Percentiles rank a stretch among this genome's conserved stretches.
Evolutionary conservation across 2,888 invertebrate genomes (phyloP).

Genomic region (Muschampia plurimacula): DNA sequence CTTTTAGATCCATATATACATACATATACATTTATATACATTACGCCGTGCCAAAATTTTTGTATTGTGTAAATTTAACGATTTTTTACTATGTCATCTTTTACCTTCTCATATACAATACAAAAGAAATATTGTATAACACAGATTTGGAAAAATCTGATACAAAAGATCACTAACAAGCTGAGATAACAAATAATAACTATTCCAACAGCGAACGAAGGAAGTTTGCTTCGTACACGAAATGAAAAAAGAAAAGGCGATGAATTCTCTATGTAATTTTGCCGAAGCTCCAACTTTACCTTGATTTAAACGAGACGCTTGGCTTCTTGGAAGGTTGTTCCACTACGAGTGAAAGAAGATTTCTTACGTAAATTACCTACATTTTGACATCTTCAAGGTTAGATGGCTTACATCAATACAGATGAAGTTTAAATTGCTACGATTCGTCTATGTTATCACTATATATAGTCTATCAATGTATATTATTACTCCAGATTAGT

Average conservation of each 20-base stretch:
- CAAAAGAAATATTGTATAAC: not conserved
- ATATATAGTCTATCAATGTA: too few species aligned
- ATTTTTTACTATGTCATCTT: too few species aligned
- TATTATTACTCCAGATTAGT: too few species aligned
- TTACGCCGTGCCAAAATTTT: not conserved
- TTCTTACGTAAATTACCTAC: not conserved
- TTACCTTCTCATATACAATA: not conserved
- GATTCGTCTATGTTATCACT: too few species aligned
- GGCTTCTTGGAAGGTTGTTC: not conserved
- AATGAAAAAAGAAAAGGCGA: conserved; percentile 23
- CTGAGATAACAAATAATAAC: not conserved
- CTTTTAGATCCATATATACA: too few species aligned
- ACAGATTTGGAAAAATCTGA: not conserved
- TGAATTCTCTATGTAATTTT: conserved; percentile 25
- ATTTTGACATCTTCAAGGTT: not conserved
- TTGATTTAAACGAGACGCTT: conserved; percentile 17
- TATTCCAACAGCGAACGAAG: not conserved
- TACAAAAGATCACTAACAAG: not conserved
- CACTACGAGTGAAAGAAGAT: not conserved
- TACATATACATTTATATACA: too few species aligned
- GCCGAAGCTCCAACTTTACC: conserved; percentile 11
- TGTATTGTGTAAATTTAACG: not conserved
- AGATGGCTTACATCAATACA: not conserved
- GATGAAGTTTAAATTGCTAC: too few species aligned
- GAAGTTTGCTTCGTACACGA: conserved; percentile 18